Evolutionary conservation across 2,888 invertebrate genomes (phyloP).

Genomic region (Ochropleura plecta): DNA sequence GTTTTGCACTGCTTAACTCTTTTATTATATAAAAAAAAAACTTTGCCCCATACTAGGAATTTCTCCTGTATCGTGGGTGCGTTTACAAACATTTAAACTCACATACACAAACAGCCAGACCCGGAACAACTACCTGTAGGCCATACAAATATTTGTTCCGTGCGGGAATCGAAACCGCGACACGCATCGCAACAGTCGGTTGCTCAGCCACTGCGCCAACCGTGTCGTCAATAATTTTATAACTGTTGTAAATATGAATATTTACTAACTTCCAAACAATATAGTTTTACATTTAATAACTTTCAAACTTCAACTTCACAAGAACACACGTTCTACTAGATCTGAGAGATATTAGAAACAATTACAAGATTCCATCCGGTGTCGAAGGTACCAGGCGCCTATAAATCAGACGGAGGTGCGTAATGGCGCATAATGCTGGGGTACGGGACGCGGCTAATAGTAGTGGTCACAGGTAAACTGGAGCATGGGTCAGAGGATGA

Average conservation of each 20-base stretch:
- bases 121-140: too few species aligned
- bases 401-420: constrained; percentile 76
- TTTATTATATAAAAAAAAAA: too few species aligned
- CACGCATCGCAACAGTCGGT: too few species aligned
- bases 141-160: too few species aligned
- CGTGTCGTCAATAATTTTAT: background rate
- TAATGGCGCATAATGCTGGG: constrained; percentile 79
- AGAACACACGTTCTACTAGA: constrained; percentile 23
- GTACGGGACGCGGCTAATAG: constrained; percentile 64
- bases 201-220: too few species aligned
- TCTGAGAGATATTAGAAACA: constrained; percentile 52
- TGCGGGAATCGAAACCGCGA: too few species aligned
- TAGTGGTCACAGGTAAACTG: constrained; percentile 66
- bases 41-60: too few species aligned
- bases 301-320: constrained; percentile 16
- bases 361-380: constrained; percentile 65
- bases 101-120: too few species aligned
- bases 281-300: background rate
- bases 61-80: too few species aligned
- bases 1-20: too few species aligned
- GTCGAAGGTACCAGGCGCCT: constrained; percentile 65
- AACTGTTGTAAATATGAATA: background rate
- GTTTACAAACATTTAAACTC: too few species aligned
- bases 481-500: constrained; percentile 25
- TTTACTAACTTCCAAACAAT: background rate